A percentile compares a stretch with the other conserved stretches of the same genome.
phyloP scores from a whole-genome alignment of 2,797 vertebrate genomes.

The Schizothorax lantsangensis region DNA sequence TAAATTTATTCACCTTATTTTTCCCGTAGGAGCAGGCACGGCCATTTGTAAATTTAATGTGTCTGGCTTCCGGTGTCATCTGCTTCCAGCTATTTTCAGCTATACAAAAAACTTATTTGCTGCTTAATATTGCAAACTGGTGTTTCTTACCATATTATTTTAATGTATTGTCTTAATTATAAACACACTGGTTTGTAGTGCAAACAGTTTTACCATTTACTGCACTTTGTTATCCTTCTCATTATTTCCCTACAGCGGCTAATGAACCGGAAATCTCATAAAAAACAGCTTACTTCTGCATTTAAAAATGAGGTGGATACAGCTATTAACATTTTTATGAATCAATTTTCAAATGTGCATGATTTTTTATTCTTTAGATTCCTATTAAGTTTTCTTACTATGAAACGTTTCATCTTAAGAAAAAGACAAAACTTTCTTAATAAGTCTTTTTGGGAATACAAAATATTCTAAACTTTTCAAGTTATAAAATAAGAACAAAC shows the following conservation, averaged over 20 bases:
- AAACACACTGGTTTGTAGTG: constrained; percentile 2
- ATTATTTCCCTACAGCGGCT: background rate
- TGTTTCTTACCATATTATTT: background rate
- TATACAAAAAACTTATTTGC: background rate
- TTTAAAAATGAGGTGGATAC: background rate
- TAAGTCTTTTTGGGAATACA: background rate
- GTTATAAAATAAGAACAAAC: background rate
- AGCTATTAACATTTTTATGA: background rate
- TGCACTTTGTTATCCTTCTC: background rate
- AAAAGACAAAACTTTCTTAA: background rate
- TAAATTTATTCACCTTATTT: background rate
- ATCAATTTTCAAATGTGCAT: background rate
- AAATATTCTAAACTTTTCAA: background rate
- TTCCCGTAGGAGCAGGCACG: background rate
- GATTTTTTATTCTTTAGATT: background rate
- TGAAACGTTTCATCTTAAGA: background rate
- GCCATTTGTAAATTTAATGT: background rate
- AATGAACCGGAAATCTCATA: background rate
- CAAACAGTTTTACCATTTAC: constrained; percentile 2
- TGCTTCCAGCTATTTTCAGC: background rate
- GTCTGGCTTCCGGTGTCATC: background rate
- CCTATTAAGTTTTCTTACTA: background rate
- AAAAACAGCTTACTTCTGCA: background rate
- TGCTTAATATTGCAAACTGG: background rate
- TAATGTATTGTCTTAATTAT: constrained; percentile 6